Percentiles rank a stretch among this genome's conserved stretches.
phyloP scores from a whole-genome alignment of 2,113 vertebrate genomes.

The Daubentonia madagascariensis region DNA sequence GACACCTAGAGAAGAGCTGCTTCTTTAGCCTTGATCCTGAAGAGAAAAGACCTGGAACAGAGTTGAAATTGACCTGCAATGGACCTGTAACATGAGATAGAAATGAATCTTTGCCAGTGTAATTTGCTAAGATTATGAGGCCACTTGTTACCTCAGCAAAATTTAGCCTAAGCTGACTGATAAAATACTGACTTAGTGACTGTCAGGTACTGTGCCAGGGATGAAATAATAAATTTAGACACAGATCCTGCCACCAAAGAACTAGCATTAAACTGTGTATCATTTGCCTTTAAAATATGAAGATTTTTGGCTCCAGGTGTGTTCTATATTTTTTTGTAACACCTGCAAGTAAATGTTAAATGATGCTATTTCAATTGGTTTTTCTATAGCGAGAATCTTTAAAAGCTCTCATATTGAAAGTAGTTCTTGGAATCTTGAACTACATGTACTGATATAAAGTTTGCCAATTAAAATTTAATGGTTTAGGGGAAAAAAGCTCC shows the following conservation, averaged over 20 bases:
- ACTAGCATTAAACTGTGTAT: neutral
- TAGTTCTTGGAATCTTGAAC: constrained; percentile 69
- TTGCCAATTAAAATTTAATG: constrained; percentile 71
- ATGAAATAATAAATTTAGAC: neutral
- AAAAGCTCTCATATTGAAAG: constrained; percentile 64
- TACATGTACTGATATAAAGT: constrained; percentile 62
- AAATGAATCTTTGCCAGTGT: neutral
- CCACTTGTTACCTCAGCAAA: neutral
- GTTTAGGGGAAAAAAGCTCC: neutral
- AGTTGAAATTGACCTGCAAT: neutral
- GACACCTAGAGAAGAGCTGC: neutral
- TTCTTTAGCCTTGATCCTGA: neutral
- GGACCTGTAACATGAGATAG: neutral
- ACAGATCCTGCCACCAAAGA: neutral
- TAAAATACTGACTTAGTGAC: neutral
- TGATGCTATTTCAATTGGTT: constrained; percentile 24
- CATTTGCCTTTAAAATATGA: constrained; percentile 41
- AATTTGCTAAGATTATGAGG: neutral
- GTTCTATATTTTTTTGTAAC: neutral
- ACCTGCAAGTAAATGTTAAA: constrained; percentile 49
- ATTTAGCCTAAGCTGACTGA: neutral
- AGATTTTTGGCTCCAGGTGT: neutral
- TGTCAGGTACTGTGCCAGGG: neutral
- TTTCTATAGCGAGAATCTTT: constrained; percentile 40
- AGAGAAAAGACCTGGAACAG: neutral